Evolutionary conservation across 2,888 invertebrate genomes (phyloP), one percentile per base, ranked within the genome.

Genomic region (Aromia moschata): DNA sequence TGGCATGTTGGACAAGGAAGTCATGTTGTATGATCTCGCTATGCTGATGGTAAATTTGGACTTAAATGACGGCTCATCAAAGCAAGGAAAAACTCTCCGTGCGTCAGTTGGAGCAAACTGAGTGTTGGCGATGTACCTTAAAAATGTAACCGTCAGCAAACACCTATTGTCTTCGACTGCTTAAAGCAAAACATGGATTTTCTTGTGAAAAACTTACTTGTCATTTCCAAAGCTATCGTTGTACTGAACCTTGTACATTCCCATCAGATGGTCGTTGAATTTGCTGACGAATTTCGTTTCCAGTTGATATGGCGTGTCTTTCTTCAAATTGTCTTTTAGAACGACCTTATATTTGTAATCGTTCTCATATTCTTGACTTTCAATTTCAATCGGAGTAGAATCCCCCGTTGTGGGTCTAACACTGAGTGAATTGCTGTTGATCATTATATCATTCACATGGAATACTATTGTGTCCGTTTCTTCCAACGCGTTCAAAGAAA

Each of bases 21-120:
- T 83, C 75, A 84, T 85, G 52, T 79, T 78, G 0, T 66, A 56
- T 12, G 85, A 83, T 67, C 88, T 84, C 2, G 84, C 83, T 46
- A 94, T 85, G 51, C 85, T 87, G 16, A 95, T 84, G 3, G 84
- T 84, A 65, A 93, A 94, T 30, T 81, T 86, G 0, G 94, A 90
- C 76, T 94, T 93, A 74, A 91, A 90, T 12, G 85, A 84, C 1
- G 94, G 94, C 67, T 94, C 93, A 72, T 95, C 95, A 73, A 93
- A 92, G 77, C 94, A 94, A 3, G 94, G 94, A 75, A 94, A 94
- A 0, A 91, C 93, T 71, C 88, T 84, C 36, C 93, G 85, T 0
- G 93, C 93, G 70, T 91, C 88, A 0, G 88, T 89, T 0, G 92
- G 87, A 61, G 93, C 90, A 74, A 93, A 92, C 72, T 93, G 93